Conservation (phyloP, 2,888 invertebrate genomes). For the Rotaria magnacalcarata region DNA sequence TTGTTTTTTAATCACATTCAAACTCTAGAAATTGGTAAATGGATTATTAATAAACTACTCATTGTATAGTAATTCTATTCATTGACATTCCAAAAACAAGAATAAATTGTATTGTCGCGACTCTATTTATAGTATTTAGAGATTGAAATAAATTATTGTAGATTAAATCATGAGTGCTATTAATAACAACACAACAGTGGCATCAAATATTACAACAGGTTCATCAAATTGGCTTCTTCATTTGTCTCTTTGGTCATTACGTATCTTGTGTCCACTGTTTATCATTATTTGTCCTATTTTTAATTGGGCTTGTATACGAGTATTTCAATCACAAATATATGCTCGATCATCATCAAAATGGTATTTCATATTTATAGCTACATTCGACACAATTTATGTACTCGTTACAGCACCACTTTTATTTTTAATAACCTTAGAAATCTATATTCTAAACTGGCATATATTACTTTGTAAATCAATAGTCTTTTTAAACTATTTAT, state of each 20-base stretch:
- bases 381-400: slow-evolving; percentile 23
- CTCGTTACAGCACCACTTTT: not conserved
- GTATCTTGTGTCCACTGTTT: slow-evolving; percentile 7
- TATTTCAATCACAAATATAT: not conserved
- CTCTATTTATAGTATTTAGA: too few species aligned
- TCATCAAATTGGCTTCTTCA: not conserved
- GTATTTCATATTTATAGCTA: slow-evolving; percentile 30
- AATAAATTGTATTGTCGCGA: too few species aligned
- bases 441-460: slow-evolving; percentile 15
- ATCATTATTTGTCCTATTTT: not conserved
- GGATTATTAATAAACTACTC: too few species aligned
- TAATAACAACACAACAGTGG: not conserved
- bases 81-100: too few species aligned
- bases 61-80: too few species aligned
- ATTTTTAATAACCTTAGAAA: slow-evolving; percentile 19
- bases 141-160: not conserved
- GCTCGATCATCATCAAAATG: not conserved
- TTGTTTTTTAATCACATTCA: too few species aligned
- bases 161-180: not conserved
- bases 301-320: not conserved
- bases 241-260: slow-evolving; percentile 15
- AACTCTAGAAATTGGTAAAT: too few species aligned
- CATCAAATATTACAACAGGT: not conserved
- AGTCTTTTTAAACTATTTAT: not conserved
- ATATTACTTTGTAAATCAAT: not conserved